Evolutionary conservation across 35 echinoderm and acorn worm genomes (phyloP).

Genomic region (Strongylocentrotus purpuratus): DNA sequence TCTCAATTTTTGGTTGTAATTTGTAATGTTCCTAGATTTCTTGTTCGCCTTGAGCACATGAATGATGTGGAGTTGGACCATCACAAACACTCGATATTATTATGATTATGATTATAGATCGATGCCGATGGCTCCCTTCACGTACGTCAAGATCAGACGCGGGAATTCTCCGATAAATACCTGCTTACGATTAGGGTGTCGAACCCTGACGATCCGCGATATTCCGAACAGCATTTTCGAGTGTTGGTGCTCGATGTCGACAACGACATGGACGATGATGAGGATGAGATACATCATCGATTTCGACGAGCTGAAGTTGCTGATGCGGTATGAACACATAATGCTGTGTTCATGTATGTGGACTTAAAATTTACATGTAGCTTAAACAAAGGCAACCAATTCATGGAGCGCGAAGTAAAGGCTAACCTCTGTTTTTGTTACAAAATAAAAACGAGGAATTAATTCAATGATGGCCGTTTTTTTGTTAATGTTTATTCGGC

Average conservation of each 20-base stretch:
- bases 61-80: too few species aligned
- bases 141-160: background rate
- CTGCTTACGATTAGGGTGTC: slow-evolving; percentile 3
- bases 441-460: background rate
- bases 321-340: background rate
- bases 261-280: background rate
- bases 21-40: too few species aligned
- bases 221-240: background rate
- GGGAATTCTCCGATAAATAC: background rate
- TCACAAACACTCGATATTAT: too few species aligned
- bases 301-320: background rate
- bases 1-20: too few species aligned
- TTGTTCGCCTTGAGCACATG: too few species aligned
- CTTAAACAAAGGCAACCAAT: background rate
- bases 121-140: background rate
- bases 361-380: background rate
- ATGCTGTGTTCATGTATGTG: background rate
- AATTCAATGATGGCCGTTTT: background rate
- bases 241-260: background rate
- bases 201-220: background rate
- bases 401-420: background rate
- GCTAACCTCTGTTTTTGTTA: background rate
- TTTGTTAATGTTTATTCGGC: too few species aligned
- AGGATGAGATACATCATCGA: background rate
- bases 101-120: background rate